Base-by-base conservation (phyloP, 2,888 invertebrate genomes). In the Ennomos erosarius region DNA sequence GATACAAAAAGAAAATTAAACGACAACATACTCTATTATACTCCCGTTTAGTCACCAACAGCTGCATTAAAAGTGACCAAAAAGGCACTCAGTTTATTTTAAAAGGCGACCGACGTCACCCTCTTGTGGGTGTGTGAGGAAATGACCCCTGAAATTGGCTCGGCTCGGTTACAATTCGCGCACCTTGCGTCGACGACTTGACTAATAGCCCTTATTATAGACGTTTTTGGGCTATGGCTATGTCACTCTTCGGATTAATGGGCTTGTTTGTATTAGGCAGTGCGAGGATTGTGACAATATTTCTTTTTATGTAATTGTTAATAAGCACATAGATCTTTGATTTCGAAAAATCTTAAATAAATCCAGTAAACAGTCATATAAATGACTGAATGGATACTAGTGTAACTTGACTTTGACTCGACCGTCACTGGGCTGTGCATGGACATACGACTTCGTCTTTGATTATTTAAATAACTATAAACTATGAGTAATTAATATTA, bases 71-170 rank as follows among this genome's bases (percentile, higher is more conserved):
- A 51, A 42, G 26, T 49, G 50, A 49, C 38, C 38, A 51, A 56
- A 58, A 52, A 44, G 70, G 70, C 76, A 6, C 77, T 81, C 75
- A 70, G 75, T 81, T 81, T 81, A 78, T 79, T 82, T 82, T 84
- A 75, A 78, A 75, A 76, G 71, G 68, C 69, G 72, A 65, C 76
- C 69, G 72, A 65, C 76, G 55, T 60, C 59, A 55, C 55, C 59
- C 59, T 55, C 55, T 67, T 70, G 71, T 75, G 85, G 84, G 85
- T 78, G 84, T 83, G 84, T 76, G 78, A 78, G 84, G 82, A 88
- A 91, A 91, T 90, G 90, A 79, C 79, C 88, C 91, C 85, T 90
- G 90, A 91, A 91, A 91, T 91, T 90, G 86, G 79, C 78, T 78
- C 79, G 79, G 73, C 79, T 83, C 76, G 76, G 79, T 85, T 80